Evolutionary conservation across 1,140 invertebrate species (phyloP), one percentile per base, ranked within the genome.

Genomic region (Calephelis virginiensis): DNA sequence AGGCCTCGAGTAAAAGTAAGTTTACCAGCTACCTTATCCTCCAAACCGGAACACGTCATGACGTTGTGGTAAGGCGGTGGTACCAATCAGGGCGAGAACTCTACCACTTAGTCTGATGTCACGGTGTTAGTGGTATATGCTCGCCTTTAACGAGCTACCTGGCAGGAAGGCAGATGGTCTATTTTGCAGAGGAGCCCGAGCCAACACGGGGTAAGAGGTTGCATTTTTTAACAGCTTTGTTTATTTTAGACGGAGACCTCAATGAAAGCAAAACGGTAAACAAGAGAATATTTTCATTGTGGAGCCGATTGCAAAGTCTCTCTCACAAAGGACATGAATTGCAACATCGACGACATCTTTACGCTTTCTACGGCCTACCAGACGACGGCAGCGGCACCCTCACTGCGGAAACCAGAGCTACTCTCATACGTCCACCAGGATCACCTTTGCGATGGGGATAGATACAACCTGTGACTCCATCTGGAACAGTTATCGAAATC

Each of bases 361-460:
- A 89, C 68, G 80, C 85, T 1, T 87, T 84, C 74, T 86, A 87
- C 68, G 82, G 80, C 13, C 73, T 85, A 47, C 85, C 83, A 7
- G 80, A 86, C 17, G 74, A 72, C n/a, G 78, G 79, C 7, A 76
- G 82, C 9, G 78, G 82, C 10, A 77, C 76, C 46, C 72, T 89
- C 3, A 87, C 86, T 6, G 86, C 89, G 0, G 85, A 91, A 63
- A 87, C 85, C 61, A 83, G 89, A 65, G 86, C 84, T 28, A 80
- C 81, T 0, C 72, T 88, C 40, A 76, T 89, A 71, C 75, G 88
- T 78, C 88, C 88, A 64, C 88, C 88, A 8, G 88, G 88, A 46
- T 88, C 85, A 14, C 88, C 88, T 6, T 70, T 91, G 28, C 77
- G 88, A 65, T 91, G 89, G 89, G 89, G 89, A 49, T 89, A 76